Percentiles rank a stretch among this genome's conserved stretches.
phyloP scores from a whole-genome alignment of 1,140 invertebrate species.

The Bursaphelenchus mucronatus region DNA sequence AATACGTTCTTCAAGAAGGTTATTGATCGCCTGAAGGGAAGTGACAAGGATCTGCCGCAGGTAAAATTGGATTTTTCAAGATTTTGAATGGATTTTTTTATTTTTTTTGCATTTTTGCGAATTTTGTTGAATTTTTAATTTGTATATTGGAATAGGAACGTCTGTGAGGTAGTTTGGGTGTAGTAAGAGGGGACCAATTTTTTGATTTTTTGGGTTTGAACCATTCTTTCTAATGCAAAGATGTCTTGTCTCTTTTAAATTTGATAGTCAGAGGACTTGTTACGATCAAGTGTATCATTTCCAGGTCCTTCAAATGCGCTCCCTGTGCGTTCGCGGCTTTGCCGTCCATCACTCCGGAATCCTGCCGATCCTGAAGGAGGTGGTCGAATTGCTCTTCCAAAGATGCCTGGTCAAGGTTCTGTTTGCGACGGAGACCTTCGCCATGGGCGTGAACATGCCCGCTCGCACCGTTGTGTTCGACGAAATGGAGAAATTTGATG shows the following conservation, averaged over 20 bases:
- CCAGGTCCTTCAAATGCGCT: conserved; percentile 68
- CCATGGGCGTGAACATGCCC: conserved; percentile 95
- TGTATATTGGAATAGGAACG: too few species aligned
- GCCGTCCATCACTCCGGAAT: conserved; percentile 96
- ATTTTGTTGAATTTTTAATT: too few species aligned
- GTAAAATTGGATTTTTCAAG: conserved; percentile 62
- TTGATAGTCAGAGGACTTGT: too few species aligned
- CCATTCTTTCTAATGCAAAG: too few species aligned
- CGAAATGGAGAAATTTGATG: conserved; percentile 83
- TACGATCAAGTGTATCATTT: conserved; percentile 1
- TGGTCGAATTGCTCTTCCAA: conserved; percentile 94
- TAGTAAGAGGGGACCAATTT: too few species aligned
- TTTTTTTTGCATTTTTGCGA: too few species aligned
- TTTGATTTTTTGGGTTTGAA: too few species aligned
- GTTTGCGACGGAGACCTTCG: conserved; percentile 97
- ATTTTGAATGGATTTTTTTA: too few species aligned
- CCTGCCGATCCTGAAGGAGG: conserved; percentile 90
- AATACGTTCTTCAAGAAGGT: conserved; percentile 77
- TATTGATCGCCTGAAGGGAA: conserved; percentile 75
- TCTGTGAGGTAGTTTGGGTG: too few species aligned
- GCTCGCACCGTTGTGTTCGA: conserved; percentile 92
- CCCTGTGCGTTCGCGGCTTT: conserved; percentile 79
- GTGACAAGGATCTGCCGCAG: conserved; percentile 82
- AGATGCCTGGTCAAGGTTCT: conserved; percentile 80
- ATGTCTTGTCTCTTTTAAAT: too few species aligned